Conservation (phyloP, 1,140 invertebrate species). For the Sinella curviseta region DNA sequence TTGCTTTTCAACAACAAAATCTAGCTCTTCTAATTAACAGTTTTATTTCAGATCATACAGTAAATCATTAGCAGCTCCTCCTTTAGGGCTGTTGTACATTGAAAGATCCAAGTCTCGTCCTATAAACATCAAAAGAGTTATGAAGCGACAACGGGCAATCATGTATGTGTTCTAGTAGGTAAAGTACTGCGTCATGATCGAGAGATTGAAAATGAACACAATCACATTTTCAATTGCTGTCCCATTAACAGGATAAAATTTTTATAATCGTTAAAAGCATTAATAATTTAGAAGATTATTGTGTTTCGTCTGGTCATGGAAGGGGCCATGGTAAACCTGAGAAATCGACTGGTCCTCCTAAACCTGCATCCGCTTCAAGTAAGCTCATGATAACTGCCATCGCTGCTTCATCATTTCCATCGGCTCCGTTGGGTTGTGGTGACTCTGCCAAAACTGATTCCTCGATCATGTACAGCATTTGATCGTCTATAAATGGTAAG, state of each 20-base stretch:
- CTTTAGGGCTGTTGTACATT: too few relatives aligned
- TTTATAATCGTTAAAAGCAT: neutral
- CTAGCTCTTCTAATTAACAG: too few relatives aligned
- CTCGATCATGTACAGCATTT: constrained; percentile 65
- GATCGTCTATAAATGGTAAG: constrained; percentile 54
- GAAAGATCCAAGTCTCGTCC: too few relatives aligned
- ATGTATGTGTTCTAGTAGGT: too few relatives aligned
- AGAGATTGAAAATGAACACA: too few relatives aligned
- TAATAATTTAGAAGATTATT: neutral
- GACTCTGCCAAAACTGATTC: constrained; percentile 56
- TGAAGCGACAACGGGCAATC: too few relatives aligned
- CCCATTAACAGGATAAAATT: neutral
- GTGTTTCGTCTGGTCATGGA: constrained; percentile 59
- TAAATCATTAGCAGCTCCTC: too few relatives aligned
- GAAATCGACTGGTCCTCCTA: constrained; percentile 80
- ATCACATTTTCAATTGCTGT: neutral
- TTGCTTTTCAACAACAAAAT: too few relatives aligned
- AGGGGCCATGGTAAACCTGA: constrained; percentile 83
- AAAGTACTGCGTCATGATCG: too few relatives aligned
- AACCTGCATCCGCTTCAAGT: constrained; percentile 75
- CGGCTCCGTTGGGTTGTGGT: constrained; percentile 58
- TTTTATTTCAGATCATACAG: too few relatives aligned
- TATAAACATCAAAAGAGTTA: too few relatives aligned
- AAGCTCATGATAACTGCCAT: constrained; percentile 92
- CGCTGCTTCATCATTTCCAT: constrained; percentile 83